These are phyloP conservation scores for Danio albolineatus DNA, from an alignment of 2,797 vertebrate genomes.

Conservation along the genomic window DNA sequence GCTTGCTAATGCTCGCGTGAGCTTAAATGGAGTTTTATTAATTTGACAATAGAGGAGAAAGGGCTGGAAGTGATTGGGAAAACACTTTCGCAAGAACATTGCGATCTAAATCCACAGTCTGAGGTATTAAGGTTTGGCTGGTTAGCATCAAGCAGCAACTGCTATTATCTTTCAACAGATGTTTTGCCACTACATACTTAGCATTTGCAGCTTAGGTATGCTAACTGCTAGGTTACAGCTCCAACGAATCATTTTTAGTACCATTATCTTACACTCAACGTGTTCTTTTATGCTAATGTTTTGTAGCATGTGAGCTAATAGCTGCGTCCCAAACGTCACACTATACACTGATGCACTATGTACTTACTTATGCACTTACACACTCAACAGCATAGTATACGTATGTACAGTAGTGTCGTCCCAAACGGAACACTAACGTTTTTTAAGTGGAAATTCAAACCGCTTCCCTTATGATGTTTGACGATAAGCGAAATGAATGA, in stretches of 20 bases:
- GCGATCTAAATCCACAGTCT: neutral
- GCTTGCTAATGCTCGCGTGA: neutral
- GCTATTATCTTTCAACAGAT: neutral
- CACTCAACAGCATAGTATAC: no score
- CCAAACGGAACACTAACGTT: no score
- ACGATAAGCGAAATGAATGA: no score
- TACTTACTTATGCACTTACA: no score
- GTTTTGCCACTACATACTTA: neutral
- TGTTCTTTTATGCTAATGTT: neutral
- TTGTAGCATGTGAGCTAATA: no score
- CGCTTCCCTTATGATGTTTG: no score
- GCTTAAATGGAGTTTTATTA: neutral
- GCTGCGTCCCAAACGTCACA: no score
- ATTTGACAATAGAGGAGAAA: neutral
- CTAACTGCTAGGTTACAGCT: neutral
- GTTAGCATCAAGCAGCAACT: neutral
- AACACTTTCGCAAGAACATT: neutral
- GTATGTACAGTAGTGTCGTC: no score
- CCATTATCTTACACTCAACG: neutral
- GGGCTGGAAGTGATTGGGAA: neutral
- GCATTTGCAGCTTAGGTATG: neutral
- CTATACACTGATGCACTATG: no score
- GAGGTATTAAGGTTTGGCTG: neutral
- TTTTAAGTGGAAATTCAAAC: no score
- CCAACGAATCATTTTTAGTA: neutral